Conservation (phyloP, 2,113 vertebrate species). For the Orthonyx spaldingii region DNA sequence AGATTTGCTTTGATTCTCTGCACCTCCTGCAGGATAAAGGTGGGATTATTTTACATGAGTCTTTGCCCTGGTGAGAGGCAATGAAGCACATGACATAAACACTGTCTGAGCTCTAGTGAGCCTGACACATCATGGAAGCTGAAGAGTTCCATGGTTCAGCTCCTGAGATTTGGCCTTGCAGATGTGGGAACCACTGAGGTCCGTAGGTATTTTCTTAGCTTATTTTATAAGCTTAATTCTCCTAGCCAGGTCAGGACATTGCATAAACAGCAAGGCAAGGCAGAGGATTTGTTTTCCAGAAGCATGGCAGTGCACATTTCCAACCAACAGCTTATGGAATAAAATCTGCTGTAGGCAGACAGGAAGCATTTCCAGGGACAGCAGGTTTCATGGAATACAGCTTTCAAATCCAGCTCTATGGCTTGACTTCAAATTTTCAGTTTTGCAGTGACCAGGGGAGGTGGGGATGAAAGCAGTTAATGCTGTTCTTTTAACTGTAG, state of each 20-base stretch:
- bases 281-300: neutral
- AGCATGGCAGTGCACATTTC: neutral
- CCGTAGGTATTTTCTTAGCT: neutral
- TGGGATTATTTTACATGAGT: neutral
- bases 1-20: neutral
- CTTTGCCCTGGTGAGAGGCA: neutral
- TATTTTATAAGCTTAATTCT: neutral
- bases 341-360: neutral
- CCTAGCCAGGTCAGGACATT: neutral
- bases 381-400: neutral
- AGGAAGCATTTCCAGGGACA: neutral
- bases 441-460: neutral
- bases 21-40: neutral
- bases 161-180: neutral
- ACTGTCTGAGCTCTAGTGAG: neutral
- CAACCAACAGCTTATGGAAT: neutral
- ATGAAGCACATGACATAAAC: fast-evolving
- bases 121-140: neutral
- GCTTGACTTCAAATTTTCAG: neutral
- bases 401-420: neutral
- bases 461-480: neutral
- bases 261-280: neutral
- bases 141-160: neutral
- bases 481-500: neutral
- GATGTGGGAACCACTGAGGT: neutral